phyloP scores from a whole-genome alignment of 2,113 vertebrate genomes.

The Oceanodroma tethys region DNA sequence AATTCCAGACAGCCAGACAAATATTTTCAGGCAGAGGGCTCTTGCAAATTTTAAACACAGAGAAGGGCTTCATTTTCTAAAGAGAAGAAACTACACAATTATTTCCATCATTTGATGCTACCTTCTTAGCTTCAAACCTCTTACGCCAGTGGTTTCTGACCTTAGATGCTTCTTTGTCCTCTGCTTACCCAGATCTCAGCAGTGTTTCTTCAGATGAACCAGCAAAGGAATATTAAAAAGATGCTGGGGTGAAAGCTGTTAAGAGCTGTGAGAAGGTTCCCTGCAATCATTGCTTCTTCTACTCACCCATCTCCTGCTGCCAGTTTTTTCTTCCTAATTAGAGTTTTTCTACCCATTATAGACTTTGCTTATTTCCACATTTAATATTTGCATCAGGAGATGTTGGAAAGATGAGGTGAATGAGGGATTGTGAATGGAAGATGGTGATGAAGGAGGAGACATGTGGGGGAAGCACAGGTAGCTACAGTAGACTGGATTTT shows the following conservation, averaged over 20 bases:
- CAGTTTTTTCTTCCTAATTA: not conserved
- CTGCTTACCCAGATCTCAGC: not conserved
- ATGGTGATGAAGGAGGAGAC: not conserved
- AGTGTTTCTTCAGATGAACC: not conserved
- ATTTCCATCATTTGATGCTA: conserved; percentile 20
- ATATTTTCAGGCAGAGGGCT: not conserved
- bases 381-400: not conserved
- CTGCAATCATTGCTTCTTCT: not conserved
- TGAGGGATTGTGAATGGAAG: not conserved
- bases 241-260: not conserved
- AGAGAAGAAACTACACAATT: conserved; percentile 1
- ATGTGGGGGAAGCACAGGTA: not conserved
- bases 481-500: not conserved
- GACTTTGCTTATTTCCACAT: not conserved
- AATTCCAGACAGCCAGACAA: conserved; percentile 7
- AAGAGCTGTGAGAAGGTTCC: not conserved
- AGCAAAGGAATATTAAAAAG: not conserved
- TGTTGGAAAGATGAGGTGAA: not conserved
- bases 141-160: not conserved
- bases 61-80: not conserved
- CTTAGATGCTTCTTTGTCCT: not conserved
- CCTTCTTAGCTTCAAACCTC: not conserved
- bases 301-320: not conserved
- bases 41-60: not conserved
- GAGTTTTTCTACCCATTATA: not conserved